Evolutionary conservation across 37 sponge, comb jelly and placozoan species (phyloP), one percentile per base, ranked within the genome.

Genomic region (Dysidea cf. avara): DNA sequence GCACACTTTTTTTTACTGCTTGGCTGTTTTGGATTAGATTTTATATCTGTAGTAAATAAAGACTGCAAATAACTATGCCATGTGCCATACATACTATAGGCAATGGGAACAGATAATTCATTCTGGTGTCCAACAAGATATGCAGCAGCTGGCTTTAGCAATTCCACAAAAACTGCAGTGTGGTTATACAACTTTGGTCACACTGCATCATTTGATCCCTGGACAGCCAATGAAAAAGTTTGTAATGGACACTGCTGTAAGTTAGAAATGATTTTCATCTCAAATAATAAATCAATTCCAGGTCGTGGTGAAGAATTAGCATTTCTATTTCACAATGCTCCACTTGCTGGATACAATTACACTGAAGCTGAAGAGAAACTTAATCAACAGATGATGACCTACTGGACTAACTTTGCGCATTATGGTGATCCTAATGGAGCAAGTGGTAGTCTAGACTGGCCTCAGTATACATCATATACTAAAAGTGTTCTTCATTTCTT

Each of bases 321-420:
- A n/a, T 87, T 64, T 57, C 60, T 87, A 26, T 87, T 87, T 50
- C 77, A 87, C 67, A 71, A 72, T 17, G 68, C 68, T 21, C 26
- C 53, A 2, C 57, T 77, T 31, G 72, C 40, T 30, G 82, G 82
- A 12, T 77, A 56, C 77, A 76, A 75, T 30, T 76, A 53, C 74
- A 71, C 82, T n/a, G 9, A 39, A 0, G 71, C 61, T 20, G 88
- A 87, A 52, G 56, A 77, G 24, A 53, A 21, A 1, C 60, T 87
- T 9, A 53, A 78, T 18, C 43, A 77, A 61, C 64, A 54, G 13
- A 67, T 87, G 52, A 62, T 78, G 13, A 31, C 38, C 13, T 81
- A 78, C 32, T 87, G 82, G 82, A 81, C 82, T 59, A 87, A 81
- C 46, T 87, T 87, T 81, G 88, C 76, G 46, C 63, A 64, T 17